Evolutionary conservation across 1,140 invertebrate species (phyloP).

Genomic region (Oppia nitens): DNA sequence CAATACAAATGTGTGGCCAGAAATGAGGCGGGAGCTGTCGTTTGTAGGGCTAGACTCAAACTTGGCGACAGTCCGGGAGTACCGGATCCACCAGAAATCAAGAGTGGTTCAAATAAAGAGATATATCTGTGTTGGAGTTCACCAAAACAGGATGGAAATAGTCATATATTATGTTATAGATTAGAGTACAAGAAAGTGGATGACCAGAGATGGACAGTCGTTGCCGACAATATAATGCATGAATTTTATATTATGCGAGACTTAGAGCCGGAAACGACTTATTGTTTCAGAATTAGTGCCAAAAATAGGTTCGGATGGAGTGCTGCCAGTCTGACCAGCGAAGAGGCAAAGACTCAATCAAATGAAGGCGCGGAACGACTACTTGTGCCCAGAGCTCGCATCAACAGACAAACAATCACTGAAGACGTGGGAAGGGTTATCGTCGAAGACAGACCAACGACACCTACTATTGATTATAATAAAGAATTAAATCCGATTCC

Average conservation of each 20-base stretch:
- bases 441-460: conserved; percentile 35
- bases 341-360: conserved; percentile 35
- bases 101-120: conserved; percentile 63
- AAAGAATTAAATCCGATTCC: conserved; percentile 40
- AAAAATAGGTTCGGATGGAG: conserved; percentile 87
- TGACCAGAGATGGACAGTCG: conserved; percentile 63
- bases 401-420: conserved; percentile 29
- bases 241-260: conserved; percentile 72
- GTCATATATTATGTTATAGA: conserved; percentile 61
- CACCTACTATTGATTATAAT: conserved; percentile 39
- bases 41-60: conserved; percentile 33
- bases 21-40: conserved; percentile 45
- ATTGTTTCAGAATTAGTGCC: conserved; percentile 73
- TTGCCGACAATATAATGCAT: conserved; percentile 74
- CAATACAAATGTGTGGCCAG: conserved; percentile 88
- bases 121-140: conserved; percentile 59
- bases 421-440: conserved; percentile 43
- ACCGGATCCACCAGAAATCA: conserved; percentile 69
- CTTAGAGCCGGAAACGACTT: conserved; percentile 54
- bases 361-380: conserved; percentile 43
- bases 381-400: conserved; percentile 36
- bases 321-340: conserved; percentile 53
- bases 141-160: conserved; percentile 62
- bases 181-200: conserved; percentile 57
- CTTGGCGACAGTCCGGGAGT: conserved; percentile 47